These are phyloP conservation scores for Crossocerus cetratus DNA, from an alignment of 2,888 invertebrate species.

Conservation along the genomic window DNA sequence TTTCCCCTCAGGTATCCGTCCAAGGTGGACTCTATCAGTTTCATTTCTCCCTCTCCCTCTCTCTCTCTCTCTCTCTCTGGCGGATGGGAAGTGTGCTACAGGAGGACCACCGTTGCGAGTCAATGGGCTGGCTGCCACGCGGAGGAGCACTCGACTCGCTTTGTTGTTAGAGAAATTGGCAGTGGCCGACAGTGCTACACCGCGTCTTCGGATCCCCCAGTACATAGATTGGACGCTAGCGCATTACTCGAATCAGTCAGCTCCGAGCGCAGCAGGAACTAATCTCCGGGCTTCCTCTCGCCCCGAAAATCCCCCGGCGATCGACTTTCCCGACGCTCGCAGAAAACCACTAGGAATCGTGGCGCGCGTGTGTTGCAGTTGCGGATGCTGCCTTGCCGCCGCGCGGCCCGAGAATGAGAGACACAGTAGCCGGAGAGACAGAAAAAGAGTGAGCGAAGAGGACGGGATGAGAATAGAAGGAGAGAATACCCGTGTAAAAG, in stretches of 20 bases:
- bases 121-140: slow-evolving; percentile 16
- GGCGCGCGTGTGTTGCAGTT: too few relatives aligned
- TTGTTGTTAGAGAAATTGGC: slow-evolving; percentile 21
- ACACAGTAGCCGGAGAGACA: slow-evolving; percentile 16
- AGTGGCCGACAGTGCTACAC: not conserved
- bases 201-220: not conserved
- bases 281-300: not conserved
- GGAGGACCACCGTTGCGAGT: not conserved
- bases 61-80: not conserved
- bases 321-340: not conserved
- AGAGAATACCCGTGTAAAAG: not conserved
- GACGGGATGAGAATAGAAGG: not conserved
- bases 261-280: not conserved
- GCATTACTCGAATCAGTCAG: slow-evolving; percentile 4
- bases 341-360: too few relatives aligned
- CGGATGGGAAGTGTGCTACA: not conserved
- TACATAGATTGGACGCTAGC: too few relatives aligned
- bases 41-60: not conserved
- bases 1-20: too few relatives aligned
- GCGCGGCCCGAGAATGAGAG: slow-evolving; percentile 6
- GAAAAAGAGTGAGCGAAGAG: slow-evolving; percentile 4
- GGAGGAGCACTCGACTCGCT: not conserved
- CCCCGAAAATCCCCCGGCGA: slow-evolving; percentile 3
- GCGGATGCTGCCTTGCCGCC: too few relatives aligned
- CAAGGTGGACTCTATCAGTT: too few relatives aligned